These are phyloP conservation scores for Chironomus tentans DNA, from an alignment of 2,888 invertebrate species.

Conservation along the genomic window DNA sequence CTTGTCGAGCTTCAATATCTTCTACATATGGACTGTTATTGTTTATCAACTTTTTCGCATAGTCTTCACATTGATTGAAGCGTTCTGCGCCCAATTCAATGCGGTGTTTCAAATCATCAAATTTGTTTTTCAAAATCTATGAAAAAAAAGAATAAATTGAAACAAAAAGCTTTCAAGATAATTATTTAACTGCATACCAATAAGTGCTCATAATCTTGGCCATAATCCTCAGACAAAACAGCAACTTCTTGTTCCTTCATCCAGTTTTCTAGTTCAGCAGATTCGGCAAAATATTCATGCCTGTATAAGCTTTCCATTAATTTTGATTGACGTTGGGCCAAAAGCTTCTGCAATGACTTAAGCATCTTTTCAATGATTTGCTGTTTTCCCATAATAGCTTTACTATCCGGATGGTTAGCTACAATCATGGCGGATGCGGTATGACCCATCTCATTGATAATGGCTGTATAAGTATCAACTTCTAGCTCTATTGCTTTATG, in stretches of 20 bases:
- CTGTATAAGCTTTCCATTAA: slow-evolving; percentile 85
- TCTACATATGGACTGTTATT: slow-evolving; percentile 76
- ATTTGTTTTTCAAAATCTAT: slow-evolving; percentile 77
- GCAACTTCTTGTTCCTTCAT: slow-evolving; percentile 82
- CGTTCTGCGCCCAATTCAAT: slow-evolving; percentile 85
- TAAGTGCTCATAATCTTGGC: slow-evolving; percentile 87
- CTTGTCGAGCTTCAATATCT: slow-evolving; percentile 78
- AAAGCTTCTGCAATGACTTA: slow-evolving; percentile 68
- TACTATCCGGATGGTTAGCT: slow-evolving; percentile 73
- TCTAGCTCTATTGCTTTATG: slow-evolving; percentile 90
- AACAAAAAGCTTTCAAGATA: not conserved
- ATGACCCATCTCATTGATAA: slow-evolving; percentile 87
- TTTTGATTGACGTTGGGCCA: slow-evolving; percentile 68
- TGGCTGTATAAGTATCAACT: slow-evolving; percentile 82
- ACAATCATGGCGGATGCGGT: slow-evolving; percentile 73
- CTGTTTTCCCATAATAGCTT: slow-evolving; percentile 68
- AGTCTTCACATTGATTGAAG: slow-evolving; percentile 80
- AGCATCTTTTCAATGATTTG: slow-evolving; percentile 67
- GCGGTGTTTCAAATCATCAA: slow-evolving; percentile 84
- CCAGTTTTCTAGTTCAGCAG: slow-evolving; percentile 84
- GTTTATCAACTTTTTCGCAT: slow-evolving; percentile 79
- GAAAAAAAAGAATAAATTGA: slow-evolving; percentile 29
- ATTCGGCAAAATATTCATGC: slow-evolving; percentile 85
- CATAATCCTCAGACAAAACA: slow-evolving; percentile 87
- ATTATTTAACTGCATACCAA: slow-evolving; percentile 45